Evolutionary conservation across 53 echinoderm and acorn worm species (phyloP), one percentile per base, ranked within the genome.

Genomic region (Mesocentrotus franciscanus): DNA sequence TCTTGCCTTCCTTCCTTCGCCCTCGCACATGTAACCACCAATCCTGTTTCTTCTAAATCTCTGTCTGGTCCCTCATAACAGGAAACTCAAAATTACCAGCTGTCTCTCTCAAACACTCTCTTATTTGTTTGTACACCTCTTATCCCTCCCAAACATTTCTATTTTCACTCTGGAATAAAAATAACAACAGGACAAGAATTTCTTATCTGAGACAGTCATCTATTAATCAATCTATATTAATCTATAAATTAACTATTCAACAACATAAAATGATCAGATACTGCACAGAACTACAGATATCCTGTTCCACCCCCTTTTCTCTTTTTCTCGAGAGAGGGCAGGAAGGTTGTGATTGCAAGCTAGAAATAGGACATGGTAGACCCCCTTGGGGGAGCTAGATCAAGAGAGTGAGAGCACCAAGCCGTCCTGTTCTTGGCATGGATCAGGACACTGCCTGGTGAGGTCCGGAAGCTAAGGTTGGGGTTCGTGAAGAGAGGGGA

Each of bases 1-100:
- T 94, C 84, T 42, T 62, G 61, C 62, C 85, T 94, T 94, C 94
- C 94, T 94, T 94, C 94, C 94, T 94, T 84, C 84, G 81, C 94
- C 81, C 94, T 84, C 81, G 94, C 71, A 94, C 84, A 83, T 94
- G 66, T 56, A 39, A 64, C 95, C 95, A 94, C 95, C 95, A 94
- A 94, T 70, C 94, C 94, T 34, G 5, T 61, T 56, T 94, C 72
- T 39, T 42, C 61, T 85, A 22, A 10, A 49, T 7, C 59, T n/a
- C 24, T 93, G 62, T 55, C 70, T 94, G 95, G 89, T 94, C 87
- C 64, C 71, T 70, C 95, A 94, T 85, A 94, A 94, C 95, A 94
- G 95, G 95, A 94, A 94, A 72, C 85, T 35, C 20, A 34, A 68
- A 94, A 94, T 94, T 94, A 94, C 71, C 71, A 64, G 36, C 95